Conservation (phyloP, 1,140 invertebrate genomes). For the Sinella curviseta region DNA sequence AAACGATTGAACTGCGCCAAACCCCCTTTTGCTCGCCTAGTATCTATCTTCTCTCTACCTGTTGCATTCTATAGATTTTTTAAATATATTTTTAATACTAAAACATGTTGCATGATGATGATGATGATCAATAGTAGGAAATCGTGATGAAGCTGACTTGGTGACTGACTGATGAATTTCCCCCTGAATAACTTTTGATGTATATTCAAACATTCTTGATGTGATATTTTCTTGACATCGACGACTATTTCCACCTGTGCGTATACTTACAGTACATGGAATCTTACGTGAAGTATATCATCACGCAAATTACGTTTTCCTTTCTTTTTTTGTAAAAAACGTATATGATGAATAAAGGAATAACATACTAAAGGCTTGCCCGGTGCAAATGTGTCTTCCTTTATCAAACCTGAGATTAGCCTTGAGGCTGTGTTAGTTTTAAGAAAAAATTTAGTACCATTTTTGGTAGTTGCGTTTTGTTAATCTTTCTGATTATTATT, state of each 20-base stretch:
- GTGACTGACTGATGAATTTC: constrained; percentile 3
- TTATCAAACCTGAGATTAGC: background rate
- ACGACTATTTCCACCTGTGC: too few relatives aligned
- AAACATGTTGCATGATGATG: background rate
- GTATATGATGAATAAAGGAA: too few relatives aligned
- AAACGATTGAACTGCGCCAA: background rate
- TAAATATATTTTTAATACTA: background rate
- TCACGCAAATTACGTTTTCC: too few relatives aligned
- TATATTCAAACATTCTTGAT: background rate
- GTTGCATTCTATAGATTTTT: background rate
- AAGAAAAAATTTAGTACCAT: background rate
- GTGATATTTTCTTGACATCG: background rate
- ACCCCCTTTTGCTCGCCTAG: background rate
- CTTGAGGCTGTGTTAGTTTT: background rate
- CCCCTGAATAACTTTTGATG: background rate
- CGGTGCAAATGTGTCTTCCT: too few relatives aligned
- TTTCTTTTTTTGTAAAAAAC: too few relatives aligned
- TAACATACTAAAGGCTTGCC: too few relatives aligned
- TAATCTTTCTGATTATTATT: too few relatives aligned
- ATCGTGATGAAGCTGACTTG: background rate
- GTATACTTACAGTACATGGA: too few relatives aligned
- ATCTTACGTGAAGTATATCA: too few relatives aligned
- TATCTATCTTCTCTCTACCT: background rate
- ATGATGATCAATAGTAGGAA: background rate
- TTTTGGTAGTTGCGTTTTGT: too few relatives aligned